These are phyloP conservation scores for Rhinolophus ferrumequinum DNA, from an alignment of 2,113 vertebrate genomes.

Conservation along the genomic window DNA sequence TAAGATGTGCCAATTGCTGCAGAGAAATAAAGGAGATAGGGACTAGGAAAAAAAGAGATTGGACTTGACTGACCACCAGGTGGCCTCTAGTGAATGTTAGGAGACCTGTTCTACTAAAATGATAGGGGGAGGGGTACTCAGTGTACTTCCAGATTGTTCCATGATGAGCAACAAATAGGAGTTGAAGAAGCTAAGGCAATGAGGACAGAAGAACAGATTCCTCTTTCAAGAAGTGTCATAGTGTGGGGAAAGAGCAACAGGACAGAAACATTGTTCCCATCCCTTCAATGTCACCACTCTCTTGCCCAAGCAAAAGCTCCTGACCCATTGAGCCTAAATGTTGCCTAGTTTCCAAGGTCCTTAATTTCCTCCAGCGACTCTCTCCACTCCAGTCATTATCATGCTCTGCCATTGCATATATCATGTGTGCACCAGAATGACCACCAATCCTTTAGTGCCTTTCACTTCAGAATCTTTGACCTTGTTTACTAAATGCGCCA, in stretches of 20 bases:
- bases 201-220: background rate
- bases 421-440: background rate
- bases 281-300: background rate
- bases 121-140: too few species aligned
- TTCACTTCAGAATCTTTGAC: background rate
- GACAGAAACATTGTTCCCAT: background rate
- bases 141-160: background rate
- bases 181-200: background rate
- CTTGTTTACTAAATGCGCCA: background rate
- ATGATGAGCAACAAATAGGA: background rate
- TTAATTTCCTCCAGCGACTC: background rate
- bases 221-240: background rate
- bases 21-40: background rate
- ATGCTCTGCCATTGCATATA: accelerated
- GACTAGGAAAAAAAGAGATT: background rate
- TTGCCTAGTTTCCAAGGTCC: background rate
- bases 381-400: background rate
- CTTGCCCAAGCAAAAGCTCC: background rate
- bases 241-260: background rate
- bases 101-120: background rate
- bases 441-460: background rate
- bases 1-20: background rate
- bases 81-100: background rate
- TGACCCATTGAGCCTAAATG: background rate
- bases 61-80: background rate